Conservation (phyloP, 2,797 vertebrate species). For the Iguana delicatissima region DNA sequence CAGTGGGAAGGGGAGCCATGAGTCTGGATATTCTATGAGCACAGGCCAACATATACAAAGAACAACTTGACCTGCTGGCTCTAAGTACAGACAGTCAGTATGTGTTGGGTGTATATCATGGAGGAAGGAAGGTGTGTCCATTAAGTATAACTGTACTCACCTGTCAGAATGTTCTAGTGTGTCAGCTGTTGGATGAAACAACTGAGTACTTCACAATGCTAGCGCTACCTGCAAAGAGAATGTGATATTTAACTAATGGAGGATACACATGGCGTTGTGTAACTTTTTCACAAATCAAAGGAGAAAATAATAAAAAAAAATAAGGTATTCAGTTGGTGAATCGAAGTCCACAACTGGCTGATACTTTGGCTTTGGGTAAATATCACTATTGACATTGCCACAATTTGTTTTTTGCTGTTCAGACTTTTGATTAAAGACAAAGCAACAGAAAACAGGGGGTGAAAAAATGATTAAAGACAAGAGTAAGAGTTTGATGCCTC, state of each 20-base stretch:
- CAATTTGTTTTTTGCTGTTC: neutral
- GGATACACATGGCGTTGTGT: neutral
- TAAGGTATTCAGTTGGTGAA: neutral
- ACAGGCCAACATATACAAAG: neutral
- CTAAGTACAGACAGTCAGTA: too few relatives aligned
- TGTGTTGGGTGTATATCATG: neutral
- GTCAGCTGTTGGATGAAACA: neutral
- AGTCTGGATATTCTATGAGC: too few relatives aligned
- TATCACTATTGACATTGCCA: neutral
- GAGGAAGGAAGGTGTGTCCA: neutral
- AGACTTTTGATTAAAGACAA: neutral
- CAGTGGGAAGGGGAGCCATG: too few relatives aligned
- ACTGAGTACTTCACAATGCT: neutral
- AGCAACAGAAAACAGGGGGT: neutral
- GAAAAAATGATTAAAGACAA: neutral
- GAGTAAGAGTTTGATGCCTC: neutral
- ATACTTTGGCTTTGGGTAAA: too few relatives aligned
- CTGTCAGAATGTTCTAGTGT: neutral
- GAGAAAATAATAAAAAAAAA: neutral
- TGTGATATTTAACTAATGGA: neutral
- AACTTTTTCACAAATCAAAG: neutral
- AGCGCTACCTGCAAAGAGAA: neutral
- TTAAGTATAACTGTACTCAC: neutral
- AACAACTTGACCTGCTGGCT: neutral
- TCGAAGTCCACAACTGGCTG: neutral